Percentiles rank a stretch among this genome's conserved stretches.
phyloP scores from a whole-genome alignment of 2,113 vertebrate genomes.

The Tursiops truncatus region DNA sequence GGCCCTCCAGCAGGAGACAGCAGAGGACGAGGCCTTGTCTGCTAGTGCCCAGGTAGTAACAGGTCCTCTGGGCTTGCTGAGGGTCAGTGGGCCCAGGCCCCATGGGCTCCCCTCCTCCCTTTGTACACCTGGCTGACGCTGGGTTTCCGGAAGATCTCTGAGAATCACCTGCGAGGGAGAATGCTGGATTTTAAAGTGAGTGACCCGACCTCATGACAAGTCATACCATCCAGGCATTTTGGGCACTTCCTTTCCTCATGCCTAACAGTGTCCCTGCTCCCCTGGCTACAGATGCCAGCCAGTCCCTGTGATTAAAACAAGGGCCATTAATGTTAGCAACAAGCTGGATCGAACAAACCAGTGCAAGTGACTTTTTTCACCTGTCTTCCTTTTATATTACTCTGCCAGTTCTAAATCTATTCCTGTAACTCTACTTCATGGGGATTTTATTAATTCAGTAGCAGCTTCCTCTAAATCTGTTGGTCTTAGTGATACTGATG shows the following conservation, averaged over 20 bases:
- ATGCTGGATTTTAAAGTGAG: neutral
- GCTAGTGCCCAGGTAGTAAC: neutral
- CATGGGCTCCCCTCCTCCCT: neutral
- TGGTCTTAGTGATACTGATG: conserved; percentile 38
- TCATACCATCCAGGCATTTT: conserved; percentile 15
- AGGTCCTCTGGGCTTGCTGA: neutral
- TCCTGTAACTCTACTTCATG: neutral
- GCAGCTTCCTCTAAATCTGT: conserved; percentile 75
- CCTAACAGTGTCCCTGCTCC: neutral
- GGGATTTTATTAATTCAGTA: conserved; percentile 51
- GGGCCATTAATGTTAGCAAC: neutral
- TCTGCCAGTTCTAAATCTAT: neutral
- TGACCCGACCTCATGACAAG: conserved; percentile 17
- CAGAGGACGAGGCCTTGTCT: neutral
- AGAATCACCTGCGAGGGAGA: neutral
- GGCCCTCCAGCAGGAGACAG: neutral
- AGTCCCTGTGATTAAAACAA: conserved; percentile 32
- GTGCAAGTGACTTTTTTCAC: neutral
- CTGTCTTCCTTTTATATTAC: neutral
- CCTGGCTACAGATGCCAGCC: conserved; percentile 38
- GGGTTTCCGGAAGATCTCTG: neutral
- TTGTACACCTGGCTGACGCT: neutral
- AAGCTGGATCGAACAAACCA: neutral
- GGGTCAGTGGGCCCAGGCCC: neutral
- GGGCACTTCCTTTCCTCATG: conserved; percentile 53